Evolutionary conservation across 2,888 invertebrate species (phyloP), one percentile per base, ranked within the genome.

Genomic region (Lycophotia porphyrea): DNA sequence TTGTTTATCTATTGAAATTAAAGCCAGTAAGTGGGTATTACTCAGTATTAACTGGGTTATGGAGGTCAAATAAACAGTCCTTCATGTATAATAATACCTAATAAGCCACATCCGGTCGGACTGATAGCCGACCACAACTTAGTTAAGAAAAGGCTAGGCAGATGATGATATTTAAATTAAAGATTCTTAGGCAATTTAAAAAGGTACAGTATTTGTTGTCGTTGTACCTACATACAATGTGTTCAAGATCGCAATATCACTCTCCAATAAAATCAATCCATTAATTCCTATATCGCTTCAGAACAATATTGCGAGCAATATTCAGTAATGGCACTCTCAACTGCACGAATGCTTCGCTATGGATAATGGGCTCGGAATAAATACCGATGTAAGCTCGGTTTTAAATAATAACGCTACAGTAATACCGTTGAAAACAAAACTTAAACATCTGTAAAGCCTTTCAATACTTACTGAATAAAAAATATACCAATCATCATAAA

Each of bases 241-340:
- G 27, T 55, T 60, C 36, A 21, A 21, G 5, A 39, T 31, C 21
- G 21, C 21, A 0, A 36, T 39, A 55, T 61, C 21, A 13, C 27
- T 0, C 36, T 68, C 21, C 36, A 52, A 63, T 34, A 42, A 44
- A 44, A 74, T 65, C 15, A 42, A 75, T 75, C 24, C 9, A 27
- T 34, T 44, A 21, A 0, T 31, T 24, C 1, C 1, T 24, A 47
- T 39, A 31, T 34, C 21, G 7, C 13, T 60, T 55, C 42, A 60
- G 15, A 71, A 42, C 39, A 71, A 61, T 75, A 74, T 60, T 76
- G 58, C 39, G 27, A 36, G 58, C 68, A 64, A 70, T 78, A 67
- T 61, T 65, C 49, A 64, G 78, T 70, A 76, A 82, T 84, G 72
- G 70, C 72, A 71, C 78, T 85, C 69, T 64, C 61, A 70, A 42